Evolutionary conservation across 37 sponge, comb jelly and placozoan species (phyloP).

Genomic region (Halichondria panicea): DNA sequence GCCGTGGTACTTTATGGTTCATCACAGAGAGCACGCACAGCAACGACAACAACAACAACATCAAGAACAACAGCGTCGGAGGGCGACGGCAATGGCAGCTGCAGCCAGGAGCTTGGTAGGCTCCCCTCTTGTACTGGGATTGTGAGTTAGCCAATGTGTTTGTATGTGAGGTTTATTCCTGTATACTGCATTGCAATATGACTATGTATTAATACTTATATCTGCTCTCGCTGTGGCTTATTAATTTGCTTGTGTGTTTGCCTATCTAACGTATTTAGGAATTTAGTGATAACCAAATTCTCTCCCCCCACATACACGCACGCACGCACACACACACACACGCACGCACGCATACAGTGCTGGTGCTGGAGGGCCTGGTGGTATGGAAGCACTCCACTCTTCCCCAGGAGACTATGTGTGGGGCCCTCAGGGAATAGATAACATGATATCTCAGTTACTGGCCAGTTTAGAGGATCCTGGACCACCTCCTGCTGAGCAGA

Average conservation of each 20-base stretch:
- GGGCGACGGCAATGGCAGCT: neutral
- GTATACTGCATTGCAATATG: no score
- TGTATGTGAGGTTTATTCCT: neutral
- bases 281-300: no score
- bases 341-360: neutral
- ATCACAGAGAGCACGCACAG: neutral
- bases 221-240: no score
- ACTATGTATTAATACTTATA: no score
- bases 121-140: conserved; percentile 7
- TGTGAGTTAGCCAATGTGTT: conserved; percentile 13
- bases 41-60: neutral
- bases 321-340: no score
- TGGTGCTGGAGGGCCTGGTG: neutral
- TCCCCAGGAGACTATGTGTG: conserved; percentile 86
- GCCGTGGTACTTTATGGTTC: conserved; percentile 2
- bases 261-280: no score
- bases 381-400: conserved; percentile 18
- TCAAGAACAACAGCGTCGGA: neutral
- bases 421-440: conserved; percentile 84
- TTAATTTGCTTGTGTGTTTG: no score
- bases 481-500: conserved; percentile 86
- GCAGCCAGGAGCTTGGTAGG: no score
- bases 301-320: neutral
- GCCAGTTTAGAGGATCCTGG: conserved; percentile 80
- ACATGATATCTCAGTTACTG: conserved; percentile 79